Conservation (phyloP, 1,140 invertebrate genomes). For the Drosophila varians region DNA sequence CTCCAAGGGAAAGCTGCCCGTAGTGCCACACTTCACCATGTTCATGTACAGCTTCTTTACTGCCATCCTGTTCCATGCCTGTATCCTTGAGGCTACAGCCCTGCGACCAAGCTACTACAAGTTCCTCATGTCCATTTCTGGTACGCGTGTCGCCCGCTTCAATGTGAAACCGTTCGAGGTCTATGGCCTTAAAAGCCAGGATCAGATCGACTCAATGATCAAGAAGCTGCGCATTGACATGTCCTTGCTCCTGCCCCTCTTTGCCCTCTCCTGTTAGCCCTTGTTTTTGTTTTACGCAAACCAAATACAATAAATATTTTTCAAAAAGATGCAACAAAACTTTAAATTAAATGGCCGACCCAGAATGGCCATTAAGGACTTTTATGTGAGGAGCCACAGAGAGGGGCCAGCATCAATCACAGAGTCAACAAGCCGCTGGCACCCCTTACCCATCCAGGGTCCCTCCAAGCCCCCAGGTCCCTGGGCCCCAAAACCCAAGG, state of each 20-base stretch:
- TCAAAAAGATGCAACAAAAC: slow-evolving; percentile 50
- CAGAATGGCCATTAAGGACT: slow-evolving; percentile 66
- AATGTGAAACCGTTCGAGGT: slow-evolving; percentile 84
- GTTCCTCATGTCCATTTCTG: slow-evolving; percentile 89
- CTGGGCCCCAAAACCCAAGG: slow-evolving; percentile 5
- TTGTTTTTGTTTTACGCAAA: neutral
- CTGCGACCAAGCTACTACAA: slow-evolving; percentile 93
- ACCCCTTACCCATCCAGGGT: slow-evolving; percentile 15
- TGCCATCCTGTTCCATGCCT: slow-evolving; percentile 90
- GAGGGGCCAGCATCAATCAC: slow-evolving; percentile 48
- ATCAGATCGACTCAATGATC: slow-evolving; percentile 83
- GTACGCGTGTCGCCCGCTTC: slow-evolving; percentile 55
- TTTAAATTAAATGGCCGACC: slow-evolving; percentile 65
- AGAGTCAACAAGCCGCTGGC: slow-evolving; percentile 49
- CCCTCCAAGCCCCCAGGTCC: neutral
- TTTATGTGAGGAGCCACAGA: slow-evolving; percentile 45
- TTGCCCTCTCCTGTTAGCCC: slow-evolving; percentile 13
- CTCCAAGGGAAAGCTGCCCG: slow-evolving; percentile 85
- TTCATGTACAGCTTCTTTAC: slow-evolving; percentile 91
- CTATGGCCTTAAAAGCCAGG: slow-evolving; percentile 85
- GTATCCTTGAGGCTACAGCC: slow-evolving; percentile 90
- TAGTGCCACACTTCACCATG: slow-evolving; percentile 86
- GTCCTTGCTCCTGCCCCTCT: slow-evolving; percentile 33
- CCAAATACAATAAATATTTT: slow-evolving; percentile 31
- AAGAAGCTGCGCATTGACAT: slow-evolving; percentile 59